Conservation (phyloP, 37 sponge, comb jelly and placozoan species). For the Aphrocallistes beatrix region DNA sequence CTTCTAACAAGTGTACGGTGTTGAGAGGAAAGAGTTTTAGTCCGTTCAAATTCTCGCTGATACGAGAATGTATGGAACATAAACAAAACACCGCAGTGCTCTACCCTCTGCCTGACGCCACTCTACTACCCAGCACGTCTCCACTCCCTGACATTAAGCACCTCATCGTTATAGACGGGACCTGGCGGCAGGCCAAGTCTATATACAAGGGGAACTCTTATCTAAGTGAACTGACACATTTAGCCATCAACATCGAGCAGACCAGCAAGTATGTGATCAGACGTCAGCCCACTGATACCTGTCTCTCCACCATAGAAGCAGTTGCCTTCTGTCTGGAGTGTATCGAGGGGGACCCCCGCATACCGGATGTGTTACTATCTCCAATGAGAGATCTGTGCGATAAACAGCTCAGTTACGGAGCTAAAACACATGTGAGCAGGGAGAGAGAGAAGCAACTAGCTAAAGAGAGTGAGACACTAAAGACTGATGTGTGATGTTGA, state of each 20-base stretch:
- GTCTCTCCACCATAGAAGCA: constrained; percentile 78
- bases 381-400: constrained; percentile 64
- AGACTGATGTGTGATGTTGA: not conserved
- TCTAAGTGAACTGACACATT: constrained; percentile 32
- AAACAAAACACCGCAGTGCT: not conserved
- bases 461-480: not conserved
- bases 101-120: not conserved
- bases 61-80: not conserved
- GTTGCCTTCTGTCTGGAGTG: constrained; percentile 60
- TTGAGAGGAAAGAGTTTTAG: constrained; percentile 45
- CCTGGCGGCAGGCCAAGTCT: constrained; percentile 58
- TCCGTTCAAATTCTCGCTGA: not conserved
- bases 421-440: constrained; percentile 59
- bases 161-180: constrained; percentile 69
- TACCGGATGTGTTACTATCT: constrained; percentile 36
- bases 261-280: constrained; percentile 78
- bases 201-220: constrained; percentile 39
- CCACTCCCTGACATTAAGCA: not conserved
- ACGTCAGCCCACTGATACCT: constrained; percentile 64
- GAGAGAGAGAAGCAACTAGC: constrained; percentile 24
- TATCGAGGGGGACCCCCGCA: constrained; percentile 41
- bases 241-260: constrained; percentile 20
- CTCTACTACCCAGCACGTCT: not conserved
- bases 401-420: constrained; percentile 69
- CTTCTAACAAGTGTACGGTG: constrained; percentile 28